These are phyloP conservation scores for Liodrosophila aerea DNA, from an alignment of 2,888 invertebrate genomes.

Conservation along the genomic window DNA sequence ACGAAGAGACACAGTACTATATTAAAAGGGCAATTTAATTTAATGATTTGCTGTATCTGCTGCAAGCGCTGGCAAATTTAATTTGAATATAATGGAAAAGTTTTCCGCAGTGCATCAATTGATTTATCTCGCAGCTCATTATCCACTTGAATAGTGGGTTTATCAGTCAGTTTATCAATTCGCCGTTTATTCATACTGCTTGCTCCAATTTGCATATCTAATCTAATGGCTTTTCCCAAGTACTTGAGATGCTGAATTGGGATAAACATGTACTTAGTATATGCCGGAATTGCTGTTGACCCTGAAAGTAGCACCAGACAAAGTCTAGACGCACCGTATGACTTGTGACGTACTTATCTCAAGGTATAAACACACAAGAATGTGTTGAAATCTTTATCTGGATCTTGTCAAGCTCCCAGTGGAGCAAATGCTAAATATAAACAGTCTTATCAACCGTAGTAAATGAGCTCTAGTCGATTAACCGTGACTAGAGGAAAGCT, in stretches of 20 bases:
- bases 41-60: too few relatives aligned
- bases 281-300: constrained; percentile 13
- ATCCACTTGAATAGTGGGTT: constrained; percentile 35
- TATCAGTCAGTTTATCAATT: constrained; percentile 2
- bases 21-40: too few relatives aligned
- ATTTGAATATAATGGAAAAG: constrained; percentile 22
- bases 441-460: constrained; percentile 6
- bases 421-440: constrained; percentile 5
- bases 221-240: constrained; percentile 20
- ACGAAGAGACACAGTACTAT: constrained; percentile 5
- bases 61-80: background rate
- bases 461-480: background rate
- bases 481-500: too few relatives aligned
- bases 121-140: constrained; percentile 31
- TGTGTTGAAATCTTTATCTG: constrained; percentile 9
- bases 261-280: background rate
- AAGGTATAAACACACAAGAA: background rate
- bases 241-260: background rate
- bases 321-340: constrained; percentile 11
- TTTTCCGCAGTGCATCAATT: constrained; percentile 26
- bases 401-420: constrained; percentile 24
- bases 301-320: constrained; percentile 32
- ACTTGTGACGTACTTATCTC: constrained; percentile 19
- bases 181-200: constrained; percentile 15
- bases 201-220: constrained; percentile 37